Evolutionary conservation across 1,140 invertebrate species (phyloP), one percentile per base, ranked within the genome.

Genomic region (Meloidogyne hapla): DNA sequence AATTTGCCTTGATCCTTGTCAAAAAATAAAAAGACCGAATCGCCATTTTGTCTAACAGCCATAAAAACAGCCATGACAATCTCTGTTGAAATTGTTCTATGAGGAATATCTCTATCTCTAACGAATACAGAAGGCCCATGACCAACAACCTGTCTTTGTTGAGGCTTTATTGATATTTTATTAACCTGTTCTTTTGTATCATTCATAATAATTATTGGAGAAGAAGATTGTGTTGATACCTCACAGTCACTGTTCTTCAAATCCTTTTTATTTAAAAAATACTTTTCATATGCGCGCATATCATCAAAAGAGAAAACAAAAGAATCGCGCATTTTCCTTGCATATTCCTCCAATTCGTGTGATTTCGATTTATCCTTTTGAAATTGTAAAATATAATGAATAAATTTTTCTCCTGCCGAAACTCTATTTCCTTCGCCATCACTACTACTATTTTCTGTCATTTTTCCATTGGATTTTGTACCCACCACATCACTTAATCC

Each of bases 361-460:
- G n/a, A 0, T 21, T 56, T 56, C 4, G 18, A 56, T 21, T 56
- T 56, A 56, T 56, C 48, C 48, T 56, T 56, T 56, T n/a, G 48
- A 56, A 56, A 56, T 56, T 56, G 48, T 56, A 56, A 56, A 56
- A 56, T 56, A 56, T 56, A 56, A 56, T 56, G 48, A 56, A 56
- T 56, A 56, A 56, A 56, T 56, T 56, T 56, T 56, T 56, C 48
- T 8, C 48, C 48, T 1, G 48, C 48, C 18, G 48, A 56, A 56
- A 56, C 48, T 56, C n/a, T n/a, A 56, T 5, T n/a, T 56, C n/a
- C n/a, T 56, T 56, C 48, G 12, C 12, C n/a, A 56, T 56, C 6
- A n/a, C 0, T 56, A 56, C 8, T 9, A n/a, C 4, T 56, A n/a
- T 56, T 56, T 4, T n/a, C 48, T 8, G 5, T n/a, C 4, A 56